phyloP scores from a whole-genome alignment of 1,140 invertebrate species.

The Cataglyphis hispanica region DNA sequence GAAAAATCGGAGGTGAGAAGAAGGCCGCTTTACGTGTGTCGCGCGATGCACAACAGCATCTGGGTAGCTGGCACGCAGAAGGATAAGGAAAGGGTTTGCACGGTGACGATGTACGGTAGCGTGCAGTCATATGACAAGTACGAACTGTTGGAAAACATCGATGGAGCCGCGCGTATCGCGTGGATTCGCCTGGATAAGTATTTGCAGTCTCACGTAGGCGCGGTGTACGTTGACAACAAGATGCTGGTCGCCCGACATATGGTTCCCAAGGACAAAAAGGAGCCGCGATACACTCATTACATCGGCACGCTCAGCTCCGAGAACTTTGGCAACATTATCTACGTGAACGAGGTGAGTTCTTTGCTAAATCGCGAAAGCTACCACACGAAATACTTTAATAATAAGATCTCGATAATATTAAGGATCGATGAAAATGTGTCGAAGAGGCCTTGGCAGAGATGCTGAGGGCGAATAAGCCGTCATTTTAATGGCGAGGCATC shows the following conservation, averaged over 20 bases:
- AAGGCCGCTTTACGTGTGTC: slow-evolving; percentile 90
- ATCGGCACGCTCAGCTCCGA: slow-evolving; percentile 90
- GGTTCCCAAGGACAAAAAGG: slow-evolving; percentile 75
- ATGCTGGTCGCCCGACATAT: slow-evolving; percentile 87
- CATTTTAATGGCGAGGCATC: too few species aligned
- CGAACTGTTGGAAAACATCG: slow-evolving; percentile 92
- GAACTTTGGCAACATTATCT: slow-evolving; percentile 89
- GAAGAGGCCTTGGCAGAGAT: too few species aligned
- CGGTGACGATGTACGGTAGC: slow-evolving; percentile 88
- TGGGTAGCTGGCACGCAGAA: slow-evolving; percentile 89
- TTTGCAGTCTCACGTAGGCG: slow-evolving; percentile 87
- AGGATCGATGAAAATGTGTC: too few species aligned
- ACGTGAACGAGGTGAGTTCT: slow-evolving; percentile 88
- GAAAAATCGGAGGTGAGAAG: slow-evolving; percentile 49
- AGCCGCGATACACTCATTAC: slow-evolving; percentile 86
- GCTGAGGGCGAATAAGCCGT: too few species aligned
- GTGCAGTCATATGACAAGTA: slow-evolving; percentile 89
- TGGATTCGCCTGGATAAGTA: slow-evolving; percentile 92
- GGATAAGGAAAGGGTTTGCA: slow-evolving; percentile 87
- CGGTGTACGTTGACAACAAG: slow-evolving; percentile 87
- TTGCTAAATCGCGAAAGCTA: background rate
- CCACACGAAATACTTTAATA: too few species aligned
- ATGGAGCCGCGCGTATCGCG: slow-evolving; percentile 90
- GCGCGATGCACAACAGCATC: slow-evolving; percentile 89
- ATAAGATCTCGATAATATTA: too few species aligned